Conservation (phyloP, 2,113 vertebrate genomes). For the Cavia porcellus region DNA sequence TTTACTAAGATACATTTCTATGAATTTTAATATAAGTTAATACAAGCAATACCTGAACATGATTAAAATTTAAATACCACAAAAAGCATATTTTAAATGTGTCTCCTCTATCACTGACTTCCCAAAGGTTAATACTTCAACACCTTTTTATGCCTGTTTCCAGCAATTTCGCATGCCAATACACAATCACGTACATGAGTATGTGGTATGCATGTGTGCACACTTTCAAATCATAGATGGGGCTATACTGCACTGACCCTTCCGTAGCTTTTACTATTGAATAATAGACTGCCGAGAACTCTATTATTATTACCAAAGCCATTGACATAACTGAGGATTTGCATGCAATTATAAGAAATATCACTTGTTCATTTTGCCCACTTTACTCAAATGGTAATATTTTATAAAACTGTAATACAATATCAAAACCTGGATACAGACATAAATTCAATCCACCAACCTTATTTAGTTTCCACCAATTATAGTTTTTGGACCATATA, state of each 20-base stretch:
- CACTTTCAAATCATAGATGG: neutral
- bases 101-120: neutral
- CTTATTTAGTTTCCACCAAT: neutral
- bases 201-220: neutral
- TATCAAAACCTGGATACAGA: neutral
- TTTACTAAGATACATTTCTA: neutral
- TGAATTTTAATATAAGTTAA: conserved; percentile 20
- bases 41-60: neutral
- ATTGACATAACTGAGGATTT: neutral
- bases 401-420: neutral
- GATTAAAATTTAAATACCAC: neutral
- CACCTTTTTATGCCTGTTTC: neutral
- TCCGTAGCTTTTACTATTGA: neutral
- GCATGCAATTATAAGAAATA: neutral
- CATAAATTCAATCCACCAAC: neutral
- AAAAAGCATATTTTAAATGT: neutral
- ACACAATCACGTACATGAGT: neutral
- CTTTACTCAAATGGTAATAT: neutral
- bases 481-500: neutral
- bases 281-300: neutral
- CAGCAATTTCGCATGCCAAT: neutral
- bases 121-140: neutral
- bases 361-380: neutral
- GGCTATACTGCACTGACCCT: neutral
- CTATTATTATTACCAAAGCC: conserved; percentile 1